A percentile compares a stretch with the other conserved stretches of the same genome.
Conservation (phyloP, 2,888 invertebrate genomes). For the Microctonus hyperodae region DNA sequence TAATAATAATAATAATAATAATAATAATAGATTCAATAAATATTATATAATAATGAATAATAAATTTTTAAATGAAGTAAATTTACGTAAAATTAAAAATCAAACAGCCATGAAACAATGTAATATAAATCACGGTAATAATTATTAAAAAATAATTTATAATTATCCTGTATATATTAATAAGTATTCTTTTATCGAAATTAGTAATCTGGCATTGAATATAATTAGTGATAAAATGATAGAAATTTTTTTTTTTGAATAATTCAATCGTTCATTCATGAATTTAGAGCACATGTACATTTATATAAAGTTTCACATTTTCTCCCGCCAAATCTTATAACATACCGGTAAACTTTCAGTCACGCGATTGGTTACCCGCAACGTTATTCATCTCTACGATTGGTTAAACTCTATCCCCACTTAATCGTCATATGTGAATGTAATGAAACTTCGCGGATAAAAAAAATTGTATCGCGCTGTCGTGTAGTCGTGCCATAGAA, state of each 20-base stretch:
- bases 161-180: slow-evolving; percentile 16
- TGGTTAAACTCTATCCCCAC: slow-evolving; percentile 15
- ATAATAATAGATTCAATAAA: neutral
- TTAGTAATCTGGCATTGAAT: no score
- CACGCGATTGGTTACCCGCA: slow-evolving; percentile 15
- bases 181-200: no score
- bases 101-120: slow-evolving; percentile 43
- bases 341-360: slow-evolving; percentile 6
- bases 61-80: neutral
- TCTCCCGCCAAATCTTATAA: slow-evolving; percentile 44
- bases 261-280: no score
- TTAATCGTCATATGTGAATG: no score
- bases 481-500: slow-evolving; percentile 16
- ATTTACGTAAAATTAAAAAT: neutral
- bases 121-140: slow-evolving; percentile 48
- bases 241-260: no score
- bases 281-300: neutral
- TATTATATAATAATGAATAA: neutral
- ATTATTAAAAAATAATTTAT: slow-evolving; percentile 20
- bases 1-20: neutral
- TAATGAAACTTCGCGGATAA: no score
- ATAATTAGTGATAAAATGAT: neutral
- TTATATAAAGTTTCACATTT: slow-evolving; percentile 19
- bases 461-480: no score
- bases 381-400: slow-evolving; percentile 19